Base-by-base conservation (phyloP, 2,797 vertebrate species). In the Ctenopoma kingsleyae region DNA sequence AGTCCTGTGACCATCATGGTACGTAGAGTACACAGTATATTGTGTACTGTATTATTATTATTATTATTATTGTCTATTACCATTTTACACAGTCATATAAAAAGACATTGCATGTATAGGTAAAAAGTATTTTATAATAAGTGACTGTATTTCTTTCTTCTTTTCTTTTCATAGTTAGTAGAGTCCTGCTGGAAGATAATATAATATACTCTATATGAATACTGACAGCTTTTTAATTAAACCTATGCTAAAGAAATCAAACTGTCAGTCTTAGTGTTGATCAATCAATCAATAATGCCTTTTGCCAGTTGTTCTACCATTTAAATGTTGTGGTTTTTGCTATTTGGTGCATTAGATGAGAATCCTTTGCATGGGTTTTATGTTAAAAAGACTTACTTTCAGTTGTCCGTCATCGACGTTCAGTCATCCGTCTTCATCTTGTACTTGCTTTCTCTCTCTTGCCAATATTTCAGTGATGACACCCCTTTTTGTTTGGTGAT, bases 401-500 rank as follows among this genome's bases (percentile, higher is more conserved):
- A 38, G 51, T 59, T 73, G 46, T 50, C 58, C 3, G 20, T 52
- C 0, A 8, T 49, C 50, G 35, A 48, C 1, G 22, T 71, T 64
- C 67, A 53, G 79, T 41, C 67, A 11, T 64, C 38, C 1, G 6
- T 65, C 67, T 60, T 78, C 58, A 69, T 71, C 72, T 61, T 60
- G 56, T 51, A 15, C 78, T 76, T 58, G 63, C 55, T 23, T 22
- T 40, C 46, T 80, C 69, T 55, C 64, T 57, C 81, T 90, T 68
- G 81, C 73, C 38, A 23, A 58, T 82, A 74, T 76, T 75, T 82
- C 71, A 70, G 75, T 65, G 49, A 58, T 43, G 81, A 69, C 82
- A 49, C 80, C 84, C 85, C 86, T 89, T 93, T 93, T 91, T 93
- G 90, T 91, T 84, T 38, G 74, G 82, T 85, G 71, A 89, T 92